These are phyloP conservation scores for Eupsilia transversa DNA, from an alignment of 2,888 invertebrate species.

Conservation along the genomic window DNA sequence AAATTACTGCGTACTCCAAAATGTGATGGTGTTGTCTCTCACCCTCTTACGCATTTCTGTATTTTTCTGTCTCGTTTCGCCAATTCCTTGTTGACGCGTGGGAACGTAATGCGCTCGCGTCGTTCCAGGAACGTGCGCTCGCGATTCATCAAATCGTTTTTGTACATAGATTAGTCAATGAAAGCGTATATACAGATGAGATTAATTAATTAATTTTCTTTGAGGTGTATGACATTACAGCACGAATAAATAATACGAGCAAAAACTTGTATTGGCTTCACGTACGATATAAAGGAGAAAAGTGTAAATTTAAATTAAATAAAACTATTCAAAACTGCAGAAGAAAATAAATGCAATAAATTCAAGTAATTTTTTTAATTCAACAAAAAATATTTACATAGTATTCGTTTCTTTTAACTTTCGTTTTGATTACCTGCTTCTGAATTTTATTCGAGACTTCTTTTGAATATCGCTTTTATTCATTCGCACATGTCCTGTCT, in stretches of 20 bases:
- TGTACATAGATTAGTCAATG: constrained; percentile 73
- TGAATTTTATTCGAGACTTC: background rate
- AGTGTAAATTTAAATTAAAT: background rate
- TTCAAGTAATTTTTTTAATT: background rate
- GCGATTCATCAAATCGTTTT: constrained; percentile 85
- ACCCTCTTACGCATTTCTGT: constrained; percentile 66
- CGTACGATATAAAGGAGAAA: background rate
- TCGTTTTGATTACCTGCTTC: no score
- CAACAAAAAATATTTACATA: background rate
- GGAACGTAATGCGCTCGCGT: constrained; percentile 83
- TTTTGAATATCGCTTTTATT: background rate
- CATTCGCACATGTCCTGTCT: constrained; percentile 32
- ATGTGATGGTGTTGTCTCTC: constrained; percentile 41
- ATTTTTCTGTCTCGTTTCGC: constrained; percentile 68
- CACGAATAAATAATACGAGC: background rate
- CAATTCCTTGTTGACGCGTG: constrained; percentile 83
- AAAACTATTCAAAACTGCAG: background rate
- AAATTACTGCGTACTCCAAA: constrained; percentile 72
- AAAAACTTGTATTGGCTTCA: background rate
- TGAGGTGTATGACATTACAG: background rate
- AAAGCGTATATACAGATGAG: constrained; percentile 62
- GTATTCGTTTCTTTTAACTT: background rate
- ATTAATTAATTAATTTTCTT: constrained; percentile 19
- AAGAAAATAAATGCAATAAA: background rate
- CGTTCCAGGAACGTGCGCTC: constrained; percentile 85